Base-by-base conservation (phyloP, 2,888 invertebrate species). In the Lasioglossum villosulum region DNA sequence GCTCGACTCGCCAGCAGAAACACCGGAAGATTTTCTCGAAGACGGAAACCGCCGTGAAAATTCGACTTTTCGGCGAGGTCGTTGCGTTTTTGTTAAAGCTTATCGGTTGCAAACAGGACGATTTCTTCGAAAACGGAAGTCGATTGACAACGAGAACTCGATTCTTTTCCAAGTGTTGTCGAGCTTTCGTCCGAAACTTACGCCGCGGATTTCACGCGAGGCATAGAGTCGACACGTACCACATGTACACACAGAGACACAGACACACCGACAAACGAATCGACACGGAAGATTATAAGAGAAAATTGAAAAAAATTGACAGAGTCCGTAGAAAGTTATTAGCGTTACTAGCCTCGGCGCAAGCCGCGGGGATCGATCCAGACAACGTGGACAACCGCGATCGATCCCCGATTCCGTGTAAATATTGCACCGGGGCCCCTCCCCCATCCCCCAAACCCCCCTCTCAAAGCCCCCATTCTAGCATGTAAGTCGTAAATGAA, bases 401-500 rank as follows among this genome's bases (percentile, higher is more conserved):
- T 91, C 91, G 91, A 87, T 86, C 80, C 73, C 81, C 86, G 83
- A 70, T 85, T 73, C 75, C 88, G 86, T 92, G 93, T 93, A 93
- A 89, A 93, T 93, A 93, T 89, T 89, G 91, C 92, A 88, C 90
- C 91, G 92, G 90, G 91, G 89, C 92, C 92, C 91, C 87, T 78
- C 39, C 79, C 39, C 34, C 63, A 4, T 27, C 19, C 52, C 52
- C 23, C n/a, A 56, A 56, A 48, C 56, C 71, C 56, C 73, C 80
- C 72, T 39, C 45, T 45, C 72, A 48, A 73, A 48, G 10, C 48
- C 72, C 72, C 68, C 12, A 37, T 59, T 56, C 63, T 93, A 93
- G 92, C 78, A 84, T 68, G 88, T 94, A 94, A 94, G 94, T 87
- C 91, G 91, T 93, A 93, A 93, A 91, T 93, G 93, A 77, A 70